Conservation (phyloP, 2,797 vertebrate genomes). For the Myotis vivesi region DNA sequence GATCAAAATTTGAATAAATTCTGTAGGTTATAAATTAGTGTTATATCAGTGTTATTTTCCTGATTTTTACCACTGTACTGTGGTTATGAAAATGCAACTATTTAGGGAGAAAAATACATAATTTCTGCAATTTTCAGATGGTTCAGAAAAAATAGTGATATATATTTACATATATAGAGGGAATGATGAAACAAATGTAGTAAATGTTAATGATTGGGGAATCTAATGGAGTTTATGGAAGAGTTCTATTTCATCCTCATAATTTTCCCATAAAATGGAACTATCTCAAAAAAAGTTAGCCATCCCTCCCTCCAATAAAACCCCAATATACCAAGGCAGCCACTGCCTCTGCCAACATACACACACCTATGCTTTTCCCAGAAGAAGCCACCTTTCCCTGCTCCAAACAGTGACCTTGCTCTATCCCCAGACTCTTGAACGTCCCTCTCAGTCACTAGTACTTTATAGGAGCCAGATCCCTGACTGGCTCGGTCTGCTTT, state of each 20-base stretch:
- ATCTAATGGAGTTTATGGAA: not conserved
- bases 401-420: not conserved
- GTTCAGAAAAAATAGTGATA: not conserved
- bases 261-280: not conserved
- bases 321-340: not conserved
- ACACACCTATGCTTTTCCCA: not conserved
- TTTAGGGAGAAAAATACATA: not conserved
- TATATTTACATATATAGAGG: not conserved
- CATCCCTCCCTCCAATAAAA: rapidly evolving
- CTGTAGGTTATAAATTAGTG: not conserved
- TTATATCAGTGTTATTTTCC: not conserved
- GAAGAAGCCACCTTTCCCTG: not conserved
- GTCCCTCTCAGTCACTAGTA: not conserved
- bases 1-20: not conserved
- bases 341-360: not conserved
- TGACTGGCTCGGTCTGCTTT: not conserved
- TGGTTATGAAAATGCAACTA: not conserved
- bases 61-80: not conserved
- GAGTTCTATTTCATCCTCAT: not conserved
- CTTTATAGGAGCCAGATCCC: not conserved
- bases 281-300: not conserved
- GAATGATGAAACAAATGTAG: not conserved
- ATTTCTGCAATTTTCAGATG: slow-evolving; percentile 19
- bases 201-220: not conserved
- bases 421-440: rapidly evolving